These are phyloP conservation scores for Sylvia atricapilla DNA, from an alignment of 2,113 vertebrate genomes.

Conservation along the genomic window DNA sequence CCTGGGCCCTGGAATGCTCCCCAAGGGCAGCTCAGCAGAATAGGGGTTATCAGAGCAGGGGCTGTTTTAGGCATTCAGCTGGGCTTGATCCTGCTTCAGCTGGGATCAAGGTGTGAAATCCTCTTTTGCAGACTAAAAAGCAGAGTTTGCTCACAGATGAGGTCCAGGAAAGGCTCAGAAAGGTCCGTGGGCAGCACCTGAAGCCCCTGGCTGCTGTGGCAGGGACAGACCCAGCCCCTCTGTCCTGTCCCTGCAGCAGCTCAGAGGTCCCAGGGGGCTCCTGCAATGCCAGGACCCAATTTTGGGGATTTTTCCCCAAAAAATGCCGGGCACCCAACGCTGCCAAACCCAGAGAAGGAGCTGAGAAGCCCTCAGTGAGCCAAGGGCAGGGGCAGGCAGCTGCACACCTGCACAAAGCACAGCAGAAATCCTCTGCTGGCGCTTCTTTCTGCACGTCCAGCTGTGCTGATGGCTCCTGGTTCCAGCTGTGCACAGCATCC, in stretches of 20 bases:
- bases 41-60: not conserved
- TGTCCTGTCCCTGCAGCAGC: not conserved
- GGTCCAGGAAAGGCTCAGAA: not conserved
- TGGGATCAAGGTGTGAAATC: not conserved
- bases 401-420: accelerated
- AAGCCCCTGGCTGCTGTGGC: not conserved
- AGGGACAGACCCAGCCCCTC: not conserved
- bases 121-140: not conserved
- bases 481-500: not conserved
- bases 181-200: not conserved
- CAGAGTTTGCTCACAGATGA: not conserved
- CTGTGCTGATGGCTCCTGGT: not conserved
- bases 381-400: not conserved
- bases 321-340: not conserved
- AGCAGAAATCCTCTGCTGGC: not conserved
- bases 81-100: not conserved
- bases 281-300: accelerated
- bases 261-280: not conserved
- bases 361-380: not conserved
- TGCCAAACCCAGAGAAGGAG: not conserved
- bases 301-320: not conserved
- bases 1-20: not conserved
- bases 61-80: not conserved
- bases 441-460: not conserved
- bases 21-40: not conserved